phyloP scores from a whole-genome alignment of 2,888 invertebrate species.

The Elmis aenea region DNA sequence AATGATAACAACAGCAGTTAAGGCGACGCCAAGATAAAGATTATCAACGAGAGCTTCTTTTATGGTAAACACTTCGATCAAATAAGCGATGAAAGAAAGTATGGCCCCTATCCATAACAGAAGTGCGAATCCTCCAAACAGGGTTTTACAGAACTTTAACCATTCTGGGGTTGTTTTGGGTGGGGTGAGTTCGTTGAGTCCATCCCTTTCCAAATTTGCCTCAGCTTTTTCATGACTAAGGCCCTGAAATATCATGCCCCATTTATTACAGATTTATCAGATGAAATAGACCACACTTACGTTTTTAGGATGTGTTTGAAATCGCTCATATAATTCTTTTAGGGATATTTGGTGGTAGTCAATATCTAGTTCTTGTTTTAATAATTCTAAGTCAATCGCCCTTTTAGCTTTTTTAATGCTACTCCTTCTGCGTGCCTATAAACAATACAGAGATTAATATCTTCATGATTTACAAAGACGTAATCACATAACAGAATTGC shows the following conservation, averaged over 20 bases:
- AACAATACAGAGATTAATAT: conserved; percentile 43
- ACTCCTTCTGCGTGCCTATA: conserved; percentile 73
- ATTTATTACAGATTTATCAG: neutral
- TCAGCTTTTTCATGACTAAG: conserved; percentile 95
- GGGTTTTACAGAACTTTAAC: conserved; percentile 98
- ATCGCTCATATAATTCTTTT: conserved; percentile 94
- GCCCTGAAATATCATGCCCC: conserved; percentile 57
- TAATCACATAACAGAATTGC: too few species aligned
- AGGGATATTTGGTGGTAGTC: conserved; percentile 97
- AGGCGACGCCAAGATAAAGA: conserved; percentile 91
- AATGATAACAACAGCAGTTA: conserved; percentile 94
- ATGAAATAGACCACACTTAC: conserved; percentile 55
- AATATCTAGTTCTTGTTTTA: conserved; percentile 99
- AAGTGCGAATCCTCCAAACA: conserved; percentile 95
- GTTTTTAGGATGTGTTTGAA: conserved; percentile 95
- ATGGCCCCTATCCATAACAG: conserved; percentile 96
- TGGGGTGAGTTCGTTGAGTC: conserved; percentile 93
- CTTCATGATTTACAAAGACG: too few species aligned
- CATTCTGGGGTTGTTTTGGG: conserved; percentile 98
- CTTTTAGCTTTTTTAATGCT: conserved; percentile 70
- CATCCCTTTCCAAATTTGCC: conserved; percentile 91
- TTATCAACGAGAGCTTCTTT: conserved; percentile 96
- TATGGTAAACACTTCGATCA: conserved; percentile 86
- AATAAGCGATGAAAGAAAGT: conserved; percentile 95
- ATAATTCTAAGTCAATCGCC: conserved; percentile 92